phyloP scores from a whole-genome alignment of 2,113 vertebrate genomes.

The Pica pica region DNA sequence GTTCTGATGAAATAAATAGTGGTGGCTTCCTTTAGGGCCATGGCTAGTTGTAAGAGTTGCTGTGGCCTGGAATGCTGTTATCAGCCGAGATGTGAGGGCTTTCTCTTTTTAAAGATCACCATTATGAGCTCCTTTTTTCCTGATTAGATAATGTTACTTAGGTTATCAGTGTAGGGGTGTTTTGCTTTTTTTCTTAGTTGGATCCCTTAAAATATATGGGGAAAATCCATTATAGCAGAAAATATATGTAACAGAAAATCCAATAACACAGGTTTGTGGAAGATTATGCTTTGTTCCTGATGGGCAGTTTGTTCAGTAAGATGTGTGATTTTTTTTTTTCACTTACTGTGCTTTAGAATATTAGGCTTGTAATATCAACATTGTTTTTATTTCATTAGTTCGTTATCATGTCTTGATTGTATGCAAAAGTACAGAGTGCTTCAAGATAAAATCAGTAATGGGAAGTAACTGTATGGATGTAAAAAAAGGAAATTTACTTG shows the following conservation, averaged over 20 bases:
- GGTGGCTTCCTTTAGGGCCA: neutral
- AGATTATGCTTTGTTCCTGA: neutral
- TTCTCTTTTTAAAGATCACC: neutral
- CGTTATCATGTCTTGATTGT: neutral
- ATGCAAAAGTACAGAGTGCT: neutral
- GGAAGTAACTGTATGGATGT: neutral
- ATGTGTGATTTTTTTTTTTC: neutral
- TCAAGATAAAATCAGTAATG: neutral
- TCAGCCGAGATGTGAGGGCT: neutral
- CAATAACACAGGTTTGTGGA: neutral
- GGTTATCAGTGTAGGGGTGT: neutral
- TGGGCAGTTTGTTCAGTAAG: neutral
- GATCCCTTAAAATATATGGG: neutral
- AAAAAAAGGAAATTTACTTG: neutral
- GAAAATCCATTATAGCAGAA: neutral
- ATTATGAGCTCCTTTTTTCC: neutral
- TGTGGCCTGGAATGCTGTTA: neutral
- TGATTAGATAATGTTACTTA: neutral
- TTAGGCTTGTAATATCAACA: neutral
- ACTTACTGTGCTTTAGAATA: neutral
- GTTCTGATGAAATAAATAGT: neutral
- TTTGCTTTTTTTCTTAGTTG: neutral
- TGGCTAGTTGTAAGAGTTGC: neutral
- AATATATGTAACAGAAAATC: neutral
- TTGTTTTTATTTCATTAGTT: neutral